Percentiles rank a stretch among this genome's conserved stretches.
phyloP scores from a whole-genome alignment of 2,888 invertebrate genomes.

The Incurvaria masculella region DNA sequence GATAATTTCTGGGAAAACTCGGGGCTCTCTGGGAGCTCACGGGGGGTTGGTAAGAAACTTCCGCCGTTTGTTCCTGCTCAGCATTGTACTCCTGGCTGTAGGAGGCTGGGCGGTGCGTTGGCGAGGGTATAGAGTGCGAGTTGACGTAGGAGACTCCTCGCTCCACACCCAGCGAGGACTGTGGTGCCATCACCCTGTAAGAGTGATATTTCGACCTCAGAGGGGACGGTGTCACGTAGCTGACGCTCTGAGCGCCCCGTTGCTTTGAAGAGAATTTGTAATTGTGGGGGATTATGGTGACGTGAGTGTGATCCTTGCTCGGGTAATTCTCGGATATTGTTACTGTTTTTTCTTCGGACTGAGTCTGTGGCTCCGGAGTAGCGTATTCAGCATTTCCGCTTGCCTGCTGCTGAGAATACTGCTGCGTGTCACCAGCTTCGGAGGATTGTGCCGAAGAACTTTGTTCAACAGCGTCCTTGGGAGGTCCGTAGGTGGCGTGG shows the following conservation, averaged over 20 bases:
- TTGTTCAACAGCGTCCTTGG: conserved; percentile 14
- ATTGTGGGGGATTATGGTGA: conserved; percentile 44
- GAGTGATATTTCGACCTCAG: conserved; percentile 38
- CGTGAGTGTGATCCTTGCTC: conserved; percentile 54
- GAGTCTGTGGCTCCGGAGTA: conserved; percentile 25
- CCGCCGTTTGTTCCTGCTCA: conserved; percentile 32
- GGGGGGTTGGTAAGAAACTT: conserved; percentile 28
- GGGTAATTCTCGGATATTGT: conserved; percentile 57
- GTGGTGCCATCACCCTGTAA: conserved; percentile 45
- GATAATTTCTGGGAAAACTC: conserved; percentile 38
- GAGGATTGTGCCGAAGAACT: conserved; percentile 1
- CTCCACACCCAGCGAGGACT: conserved; percentile 34
- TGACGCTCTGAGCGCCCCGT: conserved; percentile 31
- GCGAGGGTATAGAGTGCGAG: conserved; percentile 34
- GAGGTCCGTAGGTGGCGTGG: conserved; percentile 20
- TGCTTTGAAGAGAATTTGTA: conserved; percentile 26
- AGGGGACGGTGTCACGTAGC: conserved; percentile 45
- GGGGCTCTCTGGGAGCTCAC: conserved; percentile 31
- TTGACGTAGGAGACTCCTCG: conserved; percentile 44
- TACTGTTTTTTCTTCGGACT: conserved; percentile 25
- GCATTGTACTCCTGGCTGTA: conserved; percentile 21
- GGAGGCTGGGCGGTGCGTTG: conserved; percentile 23
- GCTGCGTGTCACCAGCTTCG: conserved; percentile 23
- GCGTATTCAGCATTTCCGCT: conserved; percentile 22
- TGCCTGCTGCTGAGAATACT: background rate